Conservation (phyloP, 2,797 vertebrate genomes). For the Lepidocolaptes lacrymiger region DNA sequence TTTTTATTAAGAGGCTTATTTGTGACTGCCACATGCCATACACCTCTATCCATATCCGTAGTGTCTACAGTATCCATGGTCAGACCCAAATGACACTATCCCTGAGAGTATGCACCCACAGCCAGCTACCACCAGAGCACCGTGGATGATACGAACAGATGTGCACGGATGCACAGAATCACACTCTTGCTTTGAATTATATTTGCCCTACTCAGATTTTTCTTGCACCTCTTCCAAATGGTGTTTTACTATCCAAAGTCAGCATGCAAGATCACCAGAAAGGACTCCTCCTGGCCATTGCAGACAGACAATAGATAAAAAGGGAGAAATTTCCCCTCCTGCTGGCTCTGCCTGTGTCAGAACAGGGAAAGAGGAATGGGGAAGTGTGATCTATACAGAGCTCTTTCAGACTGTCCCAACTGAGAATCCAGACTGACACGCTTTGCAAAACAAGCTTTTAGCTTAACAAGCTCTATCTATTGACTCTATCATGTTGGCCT, state of each 20-base stretch:
- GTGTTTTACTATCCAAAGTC: neutral
- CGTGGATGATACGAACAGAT: neutral
- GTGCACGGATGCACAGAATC: neutral
- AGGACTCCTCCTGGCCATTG: neutral
- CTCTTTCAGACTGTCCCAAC: neutral
- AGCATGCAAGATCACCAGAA: neutral
- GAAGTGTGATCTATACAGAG: neutral
- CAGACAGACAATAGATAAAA: neutral
- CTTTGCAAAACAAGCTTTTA: neutral
- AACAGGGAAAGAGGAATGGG: neutral
- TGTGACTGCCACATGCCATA: neutral
- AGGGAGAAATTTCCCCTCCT: neutral
- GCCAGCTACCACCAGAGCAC: neutral
- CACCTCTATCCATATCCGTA: neutral
- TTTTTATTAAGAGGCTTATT: neutral
- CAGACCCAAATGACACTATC: neutral
- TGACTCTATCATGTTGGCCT: neutral
- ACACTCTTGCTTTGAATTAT: neutral
- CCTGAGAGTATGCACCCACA: neutral
- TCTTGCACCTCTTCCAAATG: neutral
- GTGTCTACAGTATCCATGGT: neutral
- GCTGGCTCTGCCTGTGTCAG: neutral
- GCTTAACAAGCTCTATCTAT: neutral
- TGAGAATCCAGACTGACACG: neutral
- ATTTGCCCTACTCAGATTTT: fast-evolving